Conservation (phyloP, 2,888 invertebrate species). For the Plagodis pulveraria region DNA sequence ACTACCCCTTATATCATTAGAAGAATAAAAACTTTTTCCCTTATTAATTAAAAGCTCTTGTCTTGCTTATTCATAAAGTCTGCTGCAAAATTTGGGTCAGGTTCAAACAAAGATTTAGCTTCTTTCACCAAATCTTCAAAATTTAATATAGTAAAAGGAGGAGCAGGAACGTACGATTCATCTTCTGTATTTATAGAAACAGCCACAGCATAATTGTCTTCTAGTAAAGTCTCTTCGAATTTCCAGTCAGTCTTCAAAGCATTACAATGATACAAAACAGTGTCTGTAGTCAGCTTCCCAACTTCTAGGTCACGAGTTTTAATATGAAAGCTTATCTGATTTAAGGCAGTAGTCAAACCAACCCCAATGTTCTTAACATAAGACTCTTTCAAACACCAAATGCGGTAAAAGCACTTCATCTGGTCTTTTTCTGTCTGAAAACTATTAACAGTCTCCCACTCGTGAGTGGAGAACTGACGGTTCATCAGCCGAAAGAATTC, state of each 20-base stretch:
- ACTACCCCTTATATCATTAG: neutral
- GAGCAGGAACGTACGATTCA: constrained; percentile 41
- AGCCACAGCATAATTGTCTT: constrained; percentile 91
- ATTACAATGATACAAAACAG: constrained; percentile 87
- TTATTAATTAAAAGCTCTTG: constrained; percentile 40
- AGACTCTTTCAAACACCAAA: constrained; percentile 98
- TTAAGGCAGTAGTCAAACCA: constrained; percentile 92
- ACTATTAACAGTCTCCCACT: constrained; percentile 91
- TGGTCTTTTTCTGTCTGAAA: constrained; percentile 86
- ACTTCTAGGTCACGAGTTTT: constrained; percentile 79
- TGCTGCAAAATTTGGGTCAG: constrained; percentile 83
- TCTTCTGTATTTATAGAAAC: constrained; percentile 85
- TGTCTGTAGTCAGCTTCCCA: constrained; percentile 83
- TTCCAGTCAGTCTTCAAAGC: constrained; percentile 86
- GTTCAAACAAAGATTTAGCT: constrained; percentile 67
- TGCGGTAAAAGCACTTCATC: constrained; percentile 92
- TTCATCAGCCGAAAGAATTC: constrained; percentile 97
- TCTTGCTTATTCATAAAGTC: constrained; percentile 86
- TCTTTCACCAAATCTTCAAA: constrained; percentile 86
- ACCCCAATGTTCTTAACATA: constrained; percentile 96
- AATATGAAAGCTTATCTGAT: constrained; percentile 90
- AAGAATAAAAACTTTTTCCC: constrained; percentile 4
- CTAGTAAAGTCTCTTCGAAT: constrained; percentile 93
- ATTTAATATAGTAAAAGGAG: constrained; percentile 81
- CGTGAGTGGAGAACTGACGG: constrained; percentile 90